Evolutionary conservation across 1,140 invertebrate genomes (phyloP), one percentile per base, ranked within the genome.

Genomic region (Sesamia nonagrioides): DNA sequence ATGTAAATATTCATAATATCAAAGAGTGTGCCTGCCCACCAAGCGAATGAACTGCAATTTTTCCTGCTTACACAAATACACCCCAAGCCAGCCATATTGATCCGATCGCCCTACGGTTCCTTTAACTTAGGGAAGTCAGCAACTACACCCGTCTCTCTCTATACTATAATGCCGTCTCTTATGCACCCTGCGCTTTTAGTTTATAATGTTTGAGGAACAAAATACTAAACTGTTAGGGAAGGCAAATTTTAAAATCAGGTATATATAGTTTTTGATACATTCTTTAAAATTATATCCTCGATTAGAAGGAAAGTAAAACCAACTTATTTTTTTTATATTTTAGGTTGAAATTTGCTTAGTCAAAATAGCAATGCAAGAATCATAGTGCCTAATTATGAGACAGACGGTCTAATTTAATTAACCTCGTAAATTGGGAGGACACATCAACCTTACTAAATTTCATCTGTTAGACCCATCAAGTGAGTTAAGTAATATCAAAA

Each of bases 41-140:
- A 50, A 27, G 73, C 63, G 35, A 61, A 75, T 75, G 73, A 75
- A 61, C 73, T 75, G 73, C 73, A 75, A 63, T 75, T 63, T 56
- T 61, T 75, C 42, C 42, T 63, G 17, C 58, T 61, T 5, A 35
- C 58, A 75, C 58, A 58, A 45, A 68, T 75, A 63, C 58, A 48
- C 58, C 54, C 40, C 37, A n/a, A 73, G 71, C 42, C 33, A 72
- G 73, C 17, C 58, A 75, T 75, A 75, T 75, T 75, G 73, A 75
- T 75, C 56, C n/a, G 58, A 63, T 63, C 56, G 42, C 56, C 58
- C 73, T 63, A 61, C 73, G 58, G 13, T 21, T 61, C 18, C 56
- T 61, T 61, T 60, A 63, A 75, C 17, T 63, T 61, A 63, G 73
- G 73, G 73, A 63, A 48, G 58, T 42, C 73, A 48, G 21, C 58